Evolutionary conservation across 1,140 invertebrate species (phyloP), one percentile per base, ranked within the genome.

Genomic region (Drosophila sp.): DNA sequence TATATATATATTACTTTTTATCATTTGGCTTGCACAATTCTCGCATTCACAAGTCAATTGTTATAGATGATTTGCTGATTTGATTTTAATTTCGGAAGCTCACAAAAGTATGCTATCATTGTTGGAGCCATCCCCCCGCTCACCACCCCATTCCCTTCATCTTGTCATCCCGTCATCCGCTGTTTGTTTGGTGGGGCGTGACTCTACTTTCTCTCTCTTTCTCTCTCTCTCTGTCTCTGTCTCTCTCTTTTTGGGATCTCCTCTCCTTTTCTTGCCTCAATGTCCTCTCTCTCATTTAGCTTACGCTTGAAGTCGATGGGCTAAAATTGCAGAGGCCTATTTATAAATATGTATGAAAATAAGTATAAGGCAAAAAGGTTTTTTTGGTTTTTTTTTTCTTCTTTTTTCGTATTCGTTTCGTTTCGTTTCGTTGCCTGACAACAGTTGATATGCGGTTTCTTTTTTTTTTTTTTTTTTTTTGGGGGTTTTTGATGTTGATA

Each of bases 371-470:
- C 54, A 44, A n/a, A 54, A 30, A 60, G 58, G 63, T 74, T n/a
- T 57, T 64, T 61, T 17, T 17, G 17, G 17, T 17, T 17, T 23
- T 54, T 64, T 64, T 27, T 54, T 11, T 8, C 55, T 58, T 30
- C 65, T 54, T 41, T 60, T 78, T 72, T 72, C 61, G n/a, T 41
- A 4, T 17, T 40, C 40, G 32, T 70, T 38, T 62, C 60, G 29
- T 63, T 50, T 67, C 50, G 30, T 75, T 50, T 41, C 57, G 61
- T 57, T 75, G 69, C 72, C 72, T 78, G 72, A 75, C 76, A 76
- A 79, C 79, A 69, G 61, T 78, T 71, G 72, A 74, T 76, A 79
- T 85, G 81, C 82, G 82, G 79, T 81, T 80, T 81, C 65, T 55
- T 44, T 57, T 79, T 79, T 71, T 60, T 38, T 38, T 38, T 38